Evolutionary conservation across 2,888 invertebrate species (phyloP), one percentile per base, ranked within the genome.

Genomic region (Hoplodrina ambigua): DNA sequence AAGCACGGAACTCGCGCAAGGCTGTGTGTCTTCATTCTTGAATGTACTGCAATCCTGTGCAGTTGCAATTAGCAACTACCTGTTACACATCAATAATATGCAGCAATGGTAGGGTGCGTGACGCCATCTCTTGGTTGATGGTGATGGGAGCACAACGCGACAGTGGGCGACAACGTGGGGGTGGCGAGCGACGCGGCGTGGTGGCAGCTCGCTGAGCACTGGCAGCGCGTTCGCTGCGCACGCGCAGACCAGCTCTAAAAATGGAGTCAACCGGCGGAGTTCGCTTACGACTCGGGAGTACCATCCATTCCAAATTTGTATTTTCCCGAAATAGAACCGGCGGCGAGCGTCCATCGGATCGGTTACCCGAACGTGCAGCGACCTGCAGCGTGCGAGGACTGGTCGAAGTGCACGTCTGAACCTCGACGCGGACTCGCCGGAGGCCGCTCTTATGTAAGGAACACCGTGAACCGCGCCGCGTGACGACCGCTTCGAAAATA

Each of bases 1-100:
- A 98, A 98, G 98, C 98, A 98, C 98, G 98, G 98, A 98, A 97
- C 98, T 97, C 96, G 96, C 97, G 96, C 96, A 93, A 96, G 96
- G 96, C 96, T 92, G 88, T 87, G 50, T 72, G 72, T 91, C 91
- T 94, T 93, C 91, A 76, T 58, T 92, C 89, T 93, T 92, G 88
- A 80, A 72, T 78, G 72, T 80, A 73, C 72, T 86, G 79, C 82
- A 85, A 74, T 79, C 80, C 80, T 83, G 83, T 81, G 71, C 64
- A 76, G 77, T 69, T 81, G 72, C 82, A 83, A 71, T 72, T 73
- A 78, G 61, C 72, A 82, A 83, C 83, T 85, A 85, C 82, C 81
- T 77, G 72, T 74, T 83, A 84, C 72, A 72, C 78, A 67, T 78
- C 56, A 72, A 58, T 62, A 66, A 71, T 76, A 72, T 74, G 78